Conservation (phyloP, 2,113 vertebrate genomes). For the Addax nasomaculatus region DNA sequence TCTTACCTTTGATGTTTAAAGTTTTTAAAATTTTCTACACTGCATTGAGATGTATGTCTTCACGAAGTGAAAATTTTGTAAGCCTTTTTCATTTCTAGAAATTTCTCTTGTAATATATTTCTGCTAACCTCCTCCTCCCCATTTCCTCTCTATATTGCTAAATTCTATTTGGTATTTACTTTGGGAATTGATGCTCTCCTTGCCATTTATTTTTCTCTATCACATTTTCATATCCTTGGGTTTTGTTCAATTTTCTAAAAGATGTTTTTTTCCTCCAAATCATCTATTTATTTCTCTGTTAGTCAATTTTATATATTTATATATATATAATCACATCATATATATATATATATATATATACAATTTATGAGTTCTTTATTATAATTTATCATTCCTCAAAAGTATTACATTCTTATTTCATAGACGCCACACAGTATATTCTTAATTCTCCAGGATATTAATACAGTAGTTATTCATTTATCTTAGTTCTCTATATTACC, state of each 20-base stretch:
- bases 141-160: background rate
- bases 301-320: background rate
- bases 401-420: background rate
- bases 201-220: background rate
- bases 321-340: too few relatives aligned
- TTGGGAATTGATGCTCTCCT: background rate
- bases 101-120: background rate
- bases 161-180: background rate
- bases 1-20: background rate
- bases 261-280: background rate
- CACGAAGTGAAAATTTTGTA: background rate
- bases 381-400: background rate
- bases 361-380: background rate
- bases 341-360: too few relatives aligned
- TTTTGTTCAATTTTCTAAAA: background rate
- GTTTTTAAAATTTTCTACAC: background rate
- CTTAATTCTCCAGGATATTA: background rate
- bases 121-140: background rate
- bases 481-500: background rate
- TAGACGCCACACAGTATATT: background rate
- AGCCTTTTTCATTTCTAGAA: background rate
- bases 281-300: background rate
- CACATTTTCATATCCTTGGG: background rate
- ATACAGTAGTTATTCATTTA: background rate
- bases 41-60: background rate